Base-by-base conservation (phyloP, 2,113 vertebrate genomes). In the Callopanchax toddi region DNA sequence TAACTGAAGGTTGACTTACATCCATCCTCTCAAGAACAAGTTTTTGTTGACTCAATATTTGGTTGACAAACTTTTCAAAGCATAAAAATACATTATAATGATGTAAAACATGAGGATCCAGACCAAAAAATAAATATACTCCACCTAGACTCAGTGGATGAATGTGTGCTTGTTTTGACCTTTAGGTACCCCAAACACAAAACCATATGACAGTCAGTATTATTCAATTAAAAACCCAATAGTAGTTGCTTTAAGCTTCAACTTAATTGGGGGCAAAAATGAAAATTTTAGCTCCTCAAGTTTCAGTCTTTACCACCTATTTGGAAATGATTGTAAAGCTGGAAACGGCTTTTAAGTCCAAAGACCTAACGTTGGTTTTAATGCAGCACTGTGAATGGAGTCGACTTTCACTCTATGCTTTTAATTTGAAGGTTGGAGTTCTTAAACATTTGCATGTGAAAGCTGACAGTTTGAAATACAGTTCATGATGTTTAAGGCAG, bases 1-100 rank as follows among this genome's bases (percentile, higher is more conserved):
- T 54, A 55, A 66, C 29, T 72, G 71, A 49, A 70, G 6, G 23
- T 64, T 81, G 16, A 76, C 77, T 46, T 74, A 44, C 60, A 53
- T 60, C 37, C 65, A 67, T 29, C 20, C 49, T 39, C 11, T 45
- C 10, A 59, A 66, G 32, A 56, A 17, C 15, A 39, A 9, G 3
- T 21, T 23, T 54, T 60, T 48, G 48, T 80, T 48, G 36, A 54
- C 12, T 60, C 6, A 21, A 18, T 4, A 17, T 60, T 39, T 58
- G 22, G 20, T 3, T 60, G 39, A 32, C 1, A 20, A 16, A 37
- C 34, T 11, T 36, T 36, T 36, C 34, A 3, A 11, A 37, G 11
- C 9, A 11, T 37, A 11, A 37, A 11, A 13, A 3, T 13, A 12
- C 4, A 37, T 37, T 1, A 36, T 11, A 36, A 36, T 11, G 9